Conservation (phyloP, 1,140 invertebrate species). For the Hestina assimilis region DNA sequence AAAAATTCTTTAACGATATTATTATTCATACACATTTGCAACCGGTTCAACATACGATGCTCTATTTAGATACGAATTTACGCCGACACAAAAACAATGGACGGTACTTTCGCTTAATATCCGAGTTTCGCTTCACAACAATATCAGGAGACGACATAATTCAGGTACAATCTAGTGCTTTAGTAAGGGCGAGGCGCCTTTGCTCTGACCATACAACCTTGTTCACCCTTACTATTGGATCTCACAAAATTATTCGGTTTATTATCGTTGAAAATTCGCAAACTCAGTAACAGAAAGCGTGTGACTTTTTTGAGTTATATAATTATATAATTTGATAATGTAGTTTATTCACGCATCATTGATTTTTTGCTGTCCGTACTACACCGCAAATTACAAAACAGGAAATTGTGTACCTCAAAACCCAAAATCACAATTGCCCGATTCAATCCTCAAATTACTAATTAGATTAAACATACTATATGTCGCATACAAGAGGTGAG, state of each 20-base stretch:
- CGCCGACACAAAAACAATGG: conserved; percentile 43
- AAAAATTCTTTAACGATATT: too few relatives aligned
- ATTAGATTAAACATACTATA: too few relatives aligned
- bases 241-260: neutral
- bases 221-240: conserved; percentile 14
- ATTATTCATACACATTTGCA: conserved; percentile 15
- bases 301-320: too few relatives aligned
- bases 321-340: too few relatives aligned
- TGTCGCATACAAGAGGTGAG: too few relatives aligned
- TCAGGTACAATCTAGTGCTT: conserved; percentile 31
- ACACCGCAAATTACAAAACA: neutral
- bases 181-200: conserved; percentile 33
- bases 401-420: neutral
- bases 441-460: too few relatives aligned
- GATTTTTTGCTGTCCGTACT: neutral
- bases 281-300: neutral
- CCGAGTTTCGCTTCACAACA: conserved; percentile 28
- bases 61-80: conserved; percentile 44
- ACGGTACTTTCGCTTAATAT: conserved; percentile 39
- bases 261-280: neutral
- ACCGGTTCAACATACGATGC: conserved; percentile 36
- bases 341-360: neutral
- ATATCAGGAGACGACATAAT: conserved; percentile 28
- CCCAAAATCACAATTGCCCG: too few relatives aligned
- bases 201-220: conserved; percentile 21